Percentiles rank a stretch among this genome's conserved stretches.
phyloP scores from a whole-genome alignment of 2,888 invertebrate species.

The Apodemia mormo region DNA sequence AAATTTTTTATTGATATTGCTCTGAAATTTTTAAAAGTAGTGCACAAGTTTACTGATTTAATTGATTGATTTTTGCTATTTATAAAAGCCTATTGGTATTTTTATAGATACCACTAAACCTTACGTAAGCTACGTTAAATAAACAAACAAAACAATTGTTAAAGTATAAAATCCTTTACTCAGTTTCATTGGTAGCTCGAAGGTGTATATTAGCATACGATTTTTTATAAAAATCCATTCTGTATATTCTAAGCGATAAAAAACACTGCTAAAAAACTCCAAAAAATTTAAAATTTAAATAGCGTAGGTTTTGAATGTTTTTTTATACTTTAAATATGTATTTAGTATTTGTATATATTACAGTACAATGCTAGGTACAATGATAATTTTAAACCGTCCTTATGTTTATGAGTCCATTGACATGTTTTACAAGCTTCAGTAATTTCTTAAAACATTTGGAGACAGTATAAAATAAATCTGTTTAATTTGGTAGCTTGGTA shows the following conservation, averaged over 20 bases:
- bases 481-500: too few species aligned
- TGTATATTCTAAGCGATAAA: too few species aligned
- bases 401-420: background rate
- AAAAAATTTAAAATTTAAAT: too few species aligned
- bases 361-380: background rate
- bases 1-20: background rate
- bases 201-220: too few species aligned
- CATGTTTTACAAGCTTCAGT: background rate
- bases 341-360: too few species aligned
- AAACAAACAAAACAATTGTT: background rate
- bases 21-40: background rate
- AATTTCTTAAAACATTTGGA: too few species aligned
- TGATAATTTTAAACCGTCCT: slow-evolving; percentile 9
- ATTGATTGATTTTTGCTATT: background rate
- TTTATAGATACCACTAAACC: background rate
- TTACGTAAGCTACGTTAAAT: background rate
- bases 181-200: background rate
- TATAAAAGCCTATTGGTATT: background rate
- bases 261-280: too few species aligned
- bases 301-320: too few species aligned
- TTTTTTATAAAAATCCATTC: too few species aligned
- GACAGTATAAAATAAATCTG: too few species aligned
- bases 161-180: background rate
- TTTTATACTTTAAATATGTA: too few species aligned
- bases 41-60: background rate